These are phyloP conservation scores for Drosophila lacicola DNA, from an alignment of 2,888 invertebrate species.

Conservation along the genomic window DNA sequence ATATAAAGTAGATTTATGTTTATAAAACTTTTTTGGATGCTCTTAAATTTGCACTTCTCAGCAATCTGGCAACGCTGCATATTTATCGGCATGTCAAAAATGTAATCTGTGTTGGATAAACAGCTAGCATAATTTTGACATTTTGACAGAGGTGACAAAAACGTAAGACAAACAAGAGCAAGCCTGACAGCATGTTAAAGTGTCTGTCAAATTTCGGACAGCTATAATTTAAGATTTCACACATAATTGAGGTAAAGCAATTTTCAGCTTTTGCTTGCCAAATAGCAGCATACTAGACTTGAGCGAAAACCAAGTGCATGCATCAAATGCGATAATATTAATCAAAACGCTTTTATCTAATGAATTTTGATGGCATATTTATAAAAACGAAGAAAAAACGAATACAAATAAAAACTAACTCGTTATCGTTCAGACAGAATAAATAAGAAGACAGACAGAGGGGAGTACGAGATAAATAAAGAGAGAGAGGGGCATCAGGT, in stretches of 20 bases:
- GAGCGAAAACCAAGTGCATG: conserved; percentile 19
- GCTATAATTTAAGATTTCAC: neutral
- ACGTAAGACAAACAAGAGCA: neutral
- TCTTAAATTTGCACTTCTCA: neutral
- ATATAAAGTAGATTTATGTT: neutral
- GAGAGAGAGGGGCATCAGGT: neutral
- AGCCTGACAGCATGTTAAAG: conserved; percentile 1
- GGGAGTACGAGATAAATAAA: neutral
- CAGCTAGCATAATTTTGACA: neutral
- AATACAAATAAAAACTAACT: conserved; percentile 32
- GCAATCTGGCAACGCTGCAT: neutral
- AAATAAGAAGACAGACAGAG: conserved; percentile 2
- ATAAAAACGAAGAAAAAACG: neutral
- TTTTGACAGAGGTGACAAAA: neutral
- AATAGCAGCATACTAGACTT: conserved; percentile 17
- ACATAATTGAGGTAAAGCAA: too few relatives aligned
- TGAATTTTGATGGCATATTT: conserved; percentile 49
- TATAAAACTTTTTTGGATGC: neutral
- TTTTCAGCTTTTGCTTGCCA: neutral
- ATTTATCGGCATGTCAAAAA: neutral
- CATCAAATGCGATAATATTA: conserved; percentile 22
- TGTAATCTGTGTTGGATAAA: neutral
- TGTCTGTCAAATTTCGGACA: conserved; percentile 11
- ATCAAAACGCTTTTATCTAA: conserved; percentile 58
- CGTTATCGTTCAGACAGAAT: conserved; percentile 14